Base-by-base conservation (phyloP, 1,140 invertebrate genomes). In the Teleogryllus occipitalis region DNA sequence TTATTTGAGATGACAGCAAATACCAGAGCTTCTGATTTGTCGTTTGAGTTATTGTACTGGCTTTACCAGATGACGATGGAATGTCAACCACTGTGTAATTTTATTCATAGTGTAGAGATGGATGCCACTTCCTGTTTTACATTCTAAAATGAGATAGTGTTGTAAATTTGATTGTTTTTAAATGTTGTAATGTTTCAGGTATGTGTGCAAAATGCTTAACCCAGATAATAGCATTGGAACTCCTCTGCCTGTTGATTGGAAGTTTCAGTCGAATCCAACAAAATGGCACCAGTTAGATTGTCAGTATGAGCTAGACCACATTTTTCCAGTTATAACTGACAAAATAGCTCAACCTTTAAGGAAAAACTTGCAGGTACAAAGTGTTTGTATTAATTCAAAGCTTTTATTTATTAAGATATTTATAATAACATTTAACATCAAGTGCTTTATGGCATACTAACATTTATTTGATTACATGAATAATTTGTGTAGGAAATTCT, bases 271-370 rank as follows among this genome's bases (percentile, higher is more conserved):
- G 0, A 91, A 90, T 84, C 81, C 85, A 6, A 89, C 87, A 7
- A 89, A 89, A 82, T 95, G 93, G 93, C 88, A 91, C 82, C 88
- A 90, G 82, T 83, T 95, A n/a, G 89, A 93, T 82, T 91, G 92
- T 82, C 87, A 90, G 81, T 88, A 92, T 83, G 90, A 92, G 83
- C 89, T 95, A 84, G 90, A 94, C 85, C 87, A 90, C 82, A 83
- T 90, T 49, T 91, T 92, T 84, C 88, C 90, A 73, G 89, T 93
- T 74, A 85, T 88, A 81, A 86, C 88, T 39, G 87, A 89, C 80
- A 87, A 89, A 82, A 86, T 87, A 83, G 87, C 88, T 46, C 87
- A 89, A 81, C 89, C 89, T 73, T 88, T 93, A 7, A 90, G 90
- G 82, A 90, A 90, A 85, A 90, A 92, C 82, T 88, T 93, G 83